A percentile compares a stretch with the other conserved stretches of the same genome.
Evolutionary conservation across 2,888 invertebrate species (phyloP).

Genomic region (Zootermopsis nevadensis): DNA sequence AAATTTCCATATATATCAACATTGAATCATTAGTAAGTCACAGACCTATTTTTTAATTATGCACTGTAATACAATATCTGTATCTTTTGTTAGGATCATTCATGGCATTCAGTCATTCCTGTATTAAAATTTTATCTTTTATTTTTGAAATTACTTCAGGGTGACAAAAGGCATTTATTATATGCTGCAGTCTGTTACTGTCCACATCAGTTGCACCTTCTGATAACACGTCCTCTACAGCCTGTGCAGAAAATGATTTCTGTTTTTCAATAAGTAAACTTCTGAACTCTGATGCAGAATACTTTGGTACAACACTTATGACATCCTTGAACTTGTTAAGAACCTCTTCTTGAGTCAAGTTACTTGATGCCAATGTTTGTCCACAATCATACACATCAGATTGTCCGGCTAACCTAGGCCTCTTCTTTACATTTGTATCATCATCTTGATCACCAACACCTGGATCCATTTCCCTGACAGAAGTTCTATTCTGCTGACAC

Average conservation of each 20-base stretch:
- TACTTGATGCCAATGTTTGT: background rate
- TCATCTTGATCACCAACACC: background rate
- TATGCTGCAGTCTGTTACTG: slow-evolving; percentile 54
- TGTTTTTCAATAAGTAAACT: slow-evolving; percentile 35
- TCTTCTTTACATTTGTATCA: background rate
- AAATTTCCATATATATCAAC: too few relatives aligned
- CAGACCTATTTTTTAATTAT: too few relatives aligned
- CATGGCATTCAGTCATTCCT: too few relatives aligned
- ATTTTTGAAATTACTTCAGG: slow-evolving; percentile 69
- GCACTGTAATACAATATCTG: too few relatives aligned
- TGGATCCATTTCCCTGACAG: background rate
- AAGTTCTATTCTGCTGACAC: slow-evolving; percentile 49
- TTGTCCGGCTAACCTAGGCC: background rate
- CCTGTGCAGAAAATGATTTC: background rate
- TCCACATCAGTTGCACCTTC: background rate
- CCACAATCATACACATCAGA: background rate
- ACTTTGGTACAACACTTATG: slow-evolving; percentile 35
- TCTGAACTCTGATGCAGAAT: slow-evolving; percentile 20
- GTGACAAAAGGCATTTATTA: slow-evolving; percentile 76
- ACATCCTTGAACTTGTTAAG: background rate
- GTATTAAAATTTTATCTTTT: slow-evolving; percentile 56
- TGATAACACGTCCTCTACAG: background rate
- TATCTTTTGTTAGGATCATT: too few relatives aligned
- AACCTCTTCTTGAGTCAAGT: slow-evolving; percentile 5
- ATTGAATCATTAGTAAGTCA: too few relatives aligned